Conservation (phyloP, 2,113 vertebrate species). For the Heterotilapia buettikoferi region DNA sequence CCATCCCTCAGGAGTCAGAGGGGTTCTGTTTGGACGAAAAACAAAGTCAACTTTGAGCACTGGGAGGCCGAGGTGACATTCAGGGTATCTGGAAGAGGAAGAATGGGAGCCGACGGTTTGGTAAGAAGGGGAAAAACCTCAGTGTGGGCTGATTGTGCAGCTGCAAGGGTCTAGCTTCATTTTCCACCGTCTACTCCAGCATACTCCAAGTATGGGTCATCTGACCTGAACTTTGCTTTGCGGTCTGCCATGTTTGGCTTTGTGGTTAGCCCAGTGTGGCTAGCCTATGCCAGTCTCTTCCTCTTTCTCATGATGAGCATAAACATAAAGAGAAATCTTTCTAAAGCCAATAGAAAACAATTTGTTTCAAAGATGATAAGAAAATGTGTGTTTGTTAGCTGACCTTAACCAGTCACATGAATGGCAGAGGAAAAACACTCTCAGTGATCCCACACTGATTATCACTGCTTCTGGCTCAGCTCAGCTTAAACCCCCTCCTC, state of each 20-base stretch:
- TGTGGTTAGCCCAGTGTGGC: neutral
- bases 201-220: neutral
- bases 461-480: neutral
- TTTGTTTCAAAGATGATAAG: neutral
- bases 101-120: slow-evolving; percentile 93
- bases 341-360: neutral
- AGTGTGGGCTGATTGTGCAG: neutral
- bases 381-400: neutral
- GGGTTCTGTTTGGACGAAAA: slow-evolving; percentile 91
- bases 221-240: neutral
- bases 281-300: neutral
- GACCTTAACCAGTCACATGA: neutral
- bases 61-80: slow-evolving; percentile 96
- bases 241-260: neutral
- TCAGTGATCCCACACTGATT: neutral
- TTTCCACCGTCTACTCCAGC: neutral
- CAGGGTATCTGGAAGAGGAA: slow-evolving; percentile 88
- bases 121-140: slow-evolving; percentile 57
- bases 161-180: neutral
- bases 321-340: neutral
- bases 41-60: slow-evolving; percentile 77
- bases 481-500: neutral
- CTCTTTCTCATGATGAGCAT: neutral
- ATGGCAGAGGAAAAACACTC: neutral
- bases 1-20: slow-evolving; percentile 92